Base-by-base conservation (phyloP, 2,888 invertebrate genomes). In the Meghimatium bilineatum region DNA sequence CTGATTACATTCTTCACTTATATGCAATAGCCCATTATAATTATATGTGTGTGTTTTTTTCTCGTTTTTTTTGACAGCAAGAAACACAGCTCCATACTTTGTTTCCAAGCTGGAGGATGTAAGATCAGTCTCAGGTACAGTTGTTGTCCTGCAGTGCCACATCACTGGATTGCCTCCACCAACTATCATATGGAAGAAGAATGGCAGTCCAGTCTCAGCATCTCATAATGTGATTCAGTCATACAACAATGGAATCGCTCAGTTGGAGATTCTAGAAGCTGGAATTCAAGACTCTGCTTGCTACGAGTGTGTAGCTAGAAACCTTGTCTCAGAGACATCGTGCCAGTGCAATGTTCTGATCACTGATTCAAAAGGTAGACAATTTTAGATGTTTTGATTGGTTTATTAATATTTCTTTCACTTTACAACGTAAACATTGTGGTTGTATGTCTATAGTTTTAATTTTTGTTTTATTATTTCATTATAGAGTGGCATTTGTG, bases 291-390 rank as follows among this genome's bases (percentile, higher is more conserved):
- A 92, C 83, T 79, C 84, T 5, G 92, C 91, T 23, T 84, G 76
- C 32, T 93, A 91, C 80, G 91, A 91, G 82, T 91, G 90, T 85
- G 85, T 90, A 26, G 91, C 89, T 52, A 87, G 85, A 49, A 92
- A 90, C 85, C 75, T 84, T 6, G 85, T 88, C 26, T 90, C 91
- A n/a, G 88, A 89, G 69, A 86, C 85, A 10, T 79, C 88, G 32
- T 88, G 90, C 20, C 88, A 87, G 29, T 90, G 91, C 85, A 75
- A 85, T 17, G 86, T 91, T 10, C 86, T 36, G 77, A 87, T 74
- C 14, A 38, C 32, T 20, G 44, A 74, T 1, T 66, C 80, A 0
- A 66, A 23, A 78, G 49, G 66, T 76, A 38, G 32, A n/a, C 36
- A 72, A 29, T 56, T 12, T 12, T 49, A 49, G 8, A 8, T 56